Conservation (phyloP, 1,140 invertebrate genomes). For the Sarcophaga peregrina region DNA sequence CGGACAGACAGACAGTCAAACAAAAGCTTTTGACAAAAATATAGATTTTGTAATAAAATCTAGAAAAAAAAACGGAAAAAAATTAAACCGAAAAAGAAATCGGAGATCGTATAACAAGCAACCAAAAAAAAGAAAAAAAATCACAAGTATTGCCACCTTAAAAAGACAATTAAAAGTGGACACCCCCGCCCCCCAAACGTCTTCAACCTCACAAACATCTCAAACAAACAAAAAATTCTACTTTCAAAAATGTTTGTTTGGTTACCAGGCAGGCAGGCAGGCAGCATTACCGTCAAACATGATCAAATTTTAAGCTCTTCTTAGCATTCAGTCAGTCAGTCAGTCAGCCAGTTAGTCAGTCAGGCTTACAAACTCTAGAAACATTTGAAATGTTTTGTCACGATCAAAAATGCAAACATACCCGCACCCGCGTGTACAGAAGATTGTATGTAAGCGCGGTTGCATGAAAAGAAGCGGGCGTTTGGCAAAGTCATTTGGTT, state of each 20-base stretch:
- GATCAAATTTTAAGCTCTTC: conserved; percentile 4
- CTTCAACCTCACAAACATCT: too few relatives aligned
- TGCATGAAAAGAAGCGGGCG: background rate
- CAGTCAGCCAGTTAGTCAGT: too few relatives aligned
- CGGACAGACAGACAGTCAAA: background rate
- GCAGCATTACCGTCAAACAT: background rate
- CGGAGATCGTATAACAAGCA: background rate
- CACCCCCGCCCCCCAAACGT: background rate
- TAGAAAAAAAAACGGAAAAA: background rate
- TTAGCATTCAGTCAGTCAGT: background rate
- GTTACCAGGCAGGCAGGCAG: too few relatives aligned
- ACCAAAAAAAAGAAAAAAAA: background rate
- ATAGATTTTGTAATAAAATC: background rate
- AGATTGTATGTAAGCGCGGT: too few relatives aligned
- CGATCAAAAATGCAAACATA: background rate
- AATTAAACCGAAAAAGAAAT: background rate
- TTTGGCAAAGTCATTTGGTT: background rate
- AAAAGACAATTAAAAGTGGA: background rate
- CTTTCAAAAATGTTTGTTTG: too few relatives aligned
- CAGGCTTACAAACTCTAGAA: background rate
- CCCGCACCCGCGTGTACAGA: too few relatives aligned
- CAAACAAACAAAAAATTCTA: too few relatives aligned
- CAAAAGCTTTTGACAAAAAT: too few relatives aligned
- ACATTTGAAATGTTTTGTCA: conserved; percentile 22
- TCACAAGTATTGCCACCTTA: conserved; percentile 2